Evolutionary conservation across 2,888 invertebrate species (phyloP), one percentile per base, ranked within the genome.

Genomic region (Cylloceria caligata): DNA sequence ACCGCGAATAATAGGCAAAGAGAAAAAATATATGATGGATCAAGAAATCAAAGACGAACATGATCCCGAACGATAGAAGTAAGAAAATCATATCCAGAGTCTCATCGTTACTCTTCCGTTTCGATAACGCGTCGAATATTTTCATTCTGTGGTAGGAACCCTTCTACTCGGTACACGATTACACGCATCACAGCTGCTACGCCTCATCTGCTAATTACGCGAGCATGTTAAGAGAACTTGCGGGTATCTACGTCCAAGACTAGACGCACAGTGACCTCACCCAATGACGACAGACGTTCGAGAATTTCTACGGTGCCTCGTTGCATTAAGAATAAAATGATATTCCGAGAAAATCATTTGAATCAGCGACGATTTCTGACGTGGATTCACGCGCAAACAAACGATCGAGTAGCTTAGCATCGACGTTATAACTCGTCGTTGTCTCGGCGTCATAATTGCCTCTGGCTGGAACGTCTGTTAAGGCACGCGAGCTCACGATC

Each of bases 251-350:
- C 52, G 55, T 21, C 49, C 42, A 27, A 77, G 77, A 62, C 55
- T 68, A 36, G 55, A 72, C 77, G 76, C 77, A 68, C 62, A 72
- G 73, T 81, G 81, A 81, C 77, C 81, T 81, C 81, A 81, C 72
- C 57, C 62, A 76, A 68, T 81, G 81, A 81, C 81, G 81, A 73
- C 77, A 81, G 62, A 45, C 71, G 42, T 49, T 39, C 62, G 68
- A 77, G 68, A 73, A 81, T 81, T 77, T 62, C 45, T 27, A 42
- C 34, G 77, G 60, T 72, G 65, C 62, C 21, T 65, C 5, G 55
- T n/a, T 57, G n/a, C 30, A n/a, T 30, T 30, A 9, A 30, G 30
- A 30, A n/a, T 27, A n/a, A n/a, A 19, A 16, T 21, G 19, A 36
- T 6, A 21, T 21, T 19, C 11, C n/a, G 60, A 62, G 36, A 36